Percentiles rank a stretch among this genome's conserved stretches.
These are phyloP conservation scores for Euplexia lucipara DNA, from an alignment of 2,888 invertebrate species.

Conservation along the genomic window DNA sequence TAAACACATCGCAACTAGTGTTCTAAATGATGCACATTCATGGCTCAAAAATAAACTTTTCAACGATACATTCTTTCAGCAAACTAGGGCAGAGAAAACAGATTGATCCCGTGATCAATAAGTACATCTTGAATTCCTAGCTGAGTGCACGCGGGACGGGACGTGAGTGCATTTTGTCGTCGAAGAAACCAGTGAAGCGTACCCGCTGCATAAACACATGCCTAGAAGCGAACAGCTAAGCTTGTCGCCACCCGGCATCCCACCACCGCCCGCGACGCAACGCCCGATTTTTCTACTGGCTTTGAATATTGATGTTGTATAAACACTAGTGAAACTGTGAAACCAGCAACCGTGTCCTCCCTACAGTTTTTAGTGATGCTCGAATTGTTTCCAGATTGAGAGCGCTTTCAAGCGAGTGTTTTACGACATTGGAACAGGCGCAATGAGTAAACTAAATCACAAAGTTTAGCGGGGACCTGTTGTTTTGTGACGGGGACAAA, in stretches of 20 bases:
- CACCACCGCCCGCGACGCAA: slow-evolving; percentile 60
- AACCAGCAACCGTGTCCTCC: slow-evolving; percentile 61
- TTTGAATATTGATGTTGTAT: slow-evolving; percentile 84
- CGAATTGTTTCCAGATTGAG: slow-evolving; percentile 62
- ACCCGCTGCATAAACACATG: slow-evolving; percentile 82
- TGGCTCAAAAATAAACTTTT: not conserved
- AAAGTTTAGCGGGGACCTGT: slow-evolving; percentile 59
- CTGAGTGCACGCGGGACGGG: slow-evolving; percentile 78
- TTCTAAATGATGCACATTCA: not conserved
- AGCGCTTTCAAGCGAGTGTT: slow-evolving; percentile 58
- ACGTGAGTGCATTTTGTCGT: slow-evolving; percentile 90
- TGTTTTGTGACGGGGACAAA: slow-evolving; percentile 61
- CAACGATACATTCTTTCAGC: slow-evolving; percentile 45
- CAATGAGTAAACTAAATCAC: slow-evolving; percentile 64
- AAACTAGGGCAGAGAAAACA: slow-evolving; percentile 66
- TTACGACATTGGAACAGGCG: slow-evolving; percentile 59
- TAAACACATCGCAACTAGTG: not conserved
- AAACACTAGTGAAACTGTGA: slow-evolving; percentile 70
- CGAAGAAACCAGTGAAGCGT: slow-evolving; percentile 84
- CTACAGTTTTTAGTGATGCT: slow-evolving; percentile 66
- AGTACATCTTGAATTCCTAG: slow-evolving; percentile 81
- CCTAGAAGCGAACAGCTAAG: slow-evolving; percentile 76
- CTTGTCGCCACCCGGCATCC: slow-evolving; percentile 38
- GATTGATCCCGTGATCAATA: slow-evolving; percentile 82
- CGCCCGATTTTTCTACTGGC: slow-evolving; percentile 80